Conservation (phyloP, 2,888 invertebrate genomes). For the Punctoribates punctum region DNA sequence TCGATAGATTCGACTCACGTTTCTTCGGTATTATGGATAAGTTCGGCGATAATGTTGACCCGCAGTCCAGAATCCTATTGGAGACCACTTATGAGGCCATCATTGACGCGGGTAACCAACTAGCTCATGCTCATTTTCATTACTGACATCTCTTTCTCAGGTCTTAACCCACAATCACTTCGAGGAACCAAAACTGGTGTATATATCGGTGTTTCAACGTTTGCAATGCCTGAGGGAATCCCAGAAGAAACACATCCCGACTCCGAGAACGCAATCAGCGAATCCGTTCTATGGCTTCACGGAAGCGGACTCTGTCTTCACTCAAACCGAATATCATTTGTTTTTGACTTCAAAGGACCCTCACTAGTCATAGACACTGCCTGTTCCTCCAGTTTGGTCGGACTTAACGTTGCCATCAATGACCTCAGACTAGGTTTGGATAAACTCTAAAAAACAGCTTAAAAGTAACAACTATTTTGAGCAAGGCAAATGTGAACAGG, state of each 20-base stretch:
- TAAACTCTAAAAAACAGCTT: too few relatives aligned
- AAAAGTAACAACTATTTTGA: too few relatives aligned
- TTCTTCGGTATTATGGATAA: constrained; percentile 88
- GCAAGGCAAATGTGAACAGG: constrained; percentile 83
- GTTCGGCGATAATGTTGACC: constrained; percentile 87
- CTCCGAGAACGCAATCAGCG: constrained; percentile 78
- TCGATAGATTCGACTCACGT: constrained; percentile 75
- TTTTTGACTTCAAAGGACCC: constrained; percentile 79
- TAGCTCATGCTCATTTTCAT: too few relatives aligned
- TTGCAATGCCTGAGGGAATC: constrained; percentile 87
- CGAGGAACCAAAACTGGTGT: constrained; percentile 89
- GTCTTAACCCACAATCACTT: constrained; percentile 74
- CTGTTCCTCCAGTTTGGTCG: constrained; percentile 40
- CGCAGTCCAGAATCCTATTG: constrained; percentile 79
- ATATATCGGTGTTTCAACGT: constrained; percentile 85
- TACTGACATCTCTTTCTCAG: constrained; percentile 50
- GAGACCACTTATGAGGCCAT: constrained; percentile 89
- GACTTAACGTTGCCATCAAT: constrained; percentile 55
- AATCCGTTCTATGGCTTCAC: constrained; percentile 63
- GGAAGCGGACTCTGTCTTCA: constrained; percentile 89
- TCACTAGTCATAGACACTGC: constrained; percentile 42
- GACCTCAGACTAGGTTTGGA: constrained; percentile 69
- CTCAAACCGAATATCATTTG: constrained; percentile 85
- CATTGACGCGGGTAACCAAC: constrained; percentile 68
- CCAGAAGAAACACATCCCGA: constrained; percentile 66